These are phyloP conservation scores for Luffia ferchaultella DNA, from an alignment of 2,888 invertebrate genomes.

Conservation along the genomic window DNA sequence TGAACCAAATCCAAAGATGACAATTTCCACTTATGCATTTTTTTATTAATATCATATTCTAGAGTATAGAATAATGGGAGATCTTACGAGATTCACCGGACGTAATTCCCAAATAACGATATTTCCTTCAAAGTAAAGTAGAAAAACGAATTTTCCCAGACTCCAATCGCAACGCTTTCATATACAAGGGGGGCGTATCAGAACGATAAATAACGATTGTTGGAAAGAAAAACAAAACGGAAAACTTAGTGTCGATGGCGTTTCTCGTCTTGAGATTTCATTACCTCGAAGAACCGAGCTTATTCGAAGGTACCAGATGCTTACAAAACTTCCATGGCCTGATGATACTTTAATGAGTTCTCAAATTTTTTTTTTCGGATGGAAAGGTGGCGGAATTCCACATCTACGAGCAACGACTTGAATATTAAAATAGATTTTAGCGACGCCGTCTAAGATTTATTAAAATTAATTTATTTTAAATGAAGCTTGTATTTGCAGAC, in stretches of 20 bases:
- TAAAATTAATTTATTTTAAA: too few species aligned
- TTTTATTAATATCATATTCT: too few species aligned
- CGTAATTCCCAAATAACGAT: neutral
- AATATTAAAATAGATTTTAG: too few species aligned
- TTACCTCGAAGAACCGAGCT: neutral
- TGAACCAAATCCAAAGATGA: too few species aligned
- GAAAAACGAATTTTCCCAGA: neutral
- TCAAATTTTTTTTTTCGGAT: neutral
- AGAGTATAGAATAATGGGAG: too few species aligned
- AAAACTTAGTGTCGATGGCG: neutral
- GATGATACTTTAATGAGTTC: neutral
- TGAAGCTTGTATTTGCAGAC: too few species aligned
- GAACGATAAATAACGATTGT: neutral
- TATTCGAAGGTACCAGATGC: neutral
- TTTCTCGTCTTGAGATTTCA: neutral
- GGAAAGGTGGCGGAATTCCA: too few species aligned
- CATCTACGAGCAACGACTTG: too few species aligned
- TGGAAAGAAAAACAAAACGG: neutral
- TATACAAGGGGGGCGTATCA: neutral
- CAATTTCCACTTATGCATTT: too few species aligned
- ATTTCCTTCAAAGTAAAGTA: neutral
- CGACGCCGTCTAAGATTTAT: too few species aligned
- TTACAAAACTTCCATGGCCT: neutral
- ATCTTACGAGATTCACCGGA: neutral
- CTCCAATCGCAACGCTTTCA: neutral